These are phyloP conservation scores for Oryzias javanicus DNA, from an alignment of 2,113 vertebrate species.

Conservation along the genomic window DNA sequence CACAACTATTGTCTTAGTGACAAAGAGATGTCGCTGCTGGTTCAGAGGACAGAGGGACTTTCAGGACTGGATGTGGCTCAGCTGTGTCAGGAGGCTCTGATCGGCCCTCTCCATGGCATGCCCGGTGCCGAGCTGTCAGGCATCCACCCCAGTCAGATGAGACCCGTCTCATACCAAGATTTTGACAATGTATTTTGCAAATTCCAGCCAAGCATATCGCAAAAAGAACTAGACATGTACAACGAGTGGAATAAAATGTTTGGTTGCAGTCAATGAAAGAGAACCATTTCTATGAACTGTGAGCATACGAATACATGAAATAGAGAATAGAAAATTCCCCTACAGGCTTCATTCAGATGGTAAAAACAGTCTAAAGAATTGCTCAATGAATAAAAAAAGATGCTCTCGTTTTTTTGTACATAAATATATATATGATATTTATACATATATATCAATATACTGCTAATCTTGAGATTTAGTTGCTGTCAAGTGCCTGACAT, in stretches of 20 bases:
- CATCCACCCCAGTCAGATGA: conserved; percentile 95
- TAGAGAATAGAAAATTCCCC: conserved; percentile 48
- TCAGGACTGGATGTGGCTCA: conserved; percentile 94
- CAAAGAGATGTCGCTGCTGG: conserved; percentile 97
- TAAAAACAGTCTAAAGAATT: conserved; percentile 79
- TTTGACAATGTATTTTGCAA: conserved; percentile 99
- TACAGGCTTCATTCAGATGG: conserved; percentile 80
- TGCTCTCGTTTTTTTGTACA: conserved; percentile 85
- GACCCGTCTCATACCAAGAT: conserved; percentile 98
- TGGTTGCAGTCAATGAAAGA: conserved; percentile 94
- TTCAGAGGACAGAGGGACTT: conserved; percentile 98
- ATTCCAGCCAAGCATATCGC: conserved; percentile 99
- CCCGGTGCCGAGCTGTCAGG: conserved; percentile 89
- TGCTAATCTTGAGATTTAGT: conserved; percentile 99
- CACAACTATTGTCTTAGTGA: conserved; percentile 99
- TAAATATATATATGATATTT: conserved; percentile 46
- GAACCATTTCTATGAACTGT: conserved; percentile 21
- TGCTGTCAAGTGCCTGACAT: conserved; percentile 99
- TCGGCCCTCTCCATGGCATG: conserved; percentile 92
- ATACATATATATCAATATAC: conserved; percentile 77
- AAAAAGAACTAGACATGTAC: conserved; percentile 98
- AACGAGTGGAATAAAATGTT: conserved; percentile 99
- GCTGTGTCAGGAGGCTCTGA: conserved; percentile 95
- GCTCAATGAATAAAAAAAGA: conserved; percentile 85
- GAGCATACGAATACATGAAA: conserved; percentile 56